Evolutionary conservation across 2,797 vertebrate genomes (phyloP), one percentile per base, ranked within the genome.

Genomic region (Rhinogobio ventralis): DNA sequence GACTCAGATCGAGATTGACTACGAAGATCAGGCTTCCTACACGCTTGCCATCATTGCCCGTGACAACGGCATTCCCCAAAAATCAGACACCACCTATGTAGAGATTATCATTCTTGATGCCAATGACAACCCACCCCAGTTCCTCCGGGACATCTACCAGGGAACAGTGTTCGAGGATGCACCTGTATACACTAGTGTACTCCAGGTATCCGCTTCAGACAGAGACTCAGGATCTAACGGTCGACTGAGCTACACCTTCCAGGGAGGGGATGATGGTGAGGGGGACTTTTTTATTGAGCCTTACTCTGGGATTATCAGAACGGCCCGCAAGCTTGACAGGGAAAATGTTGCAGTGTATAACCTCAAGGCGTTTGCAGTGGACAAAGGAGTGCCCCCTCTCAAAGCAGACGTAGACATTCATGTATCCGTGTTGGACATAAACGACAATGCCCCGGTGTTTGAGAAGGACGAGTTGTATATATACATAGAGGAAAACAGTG

Each of bases 271-370:
- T 0, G 96, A 97, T 23, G 96, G 97, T 0, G 95, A 97, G 2
- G 97, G 97, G 10, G 97, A 97, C 89, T 97, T 97, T 89, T 95
- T 96, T 89, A 96, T 97, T 0, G 97, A 97, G 45, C 93, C 95
- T 57, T 97, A 96, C 0, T 97, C 96, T 0, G 97, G 97, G 1
- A 96, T 97, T 81, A 96, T 97, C 86, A 94, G 96, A 80, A 97
- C 96, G 0, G 93, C 95, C 81, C 94, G 95, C 64, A 95, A 95
- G 80, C 91, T 97, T 60, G 97, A 97, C 89, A 92, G 96, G 0
- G 97, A 97, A 92, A 97, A 97, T 0, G 95, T 97, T 85, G 95
- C 96, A 0, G 88, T 94, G 25, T 97, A 97, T 86, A 95, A 87
- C 78, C 93, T 97, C 23, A 92, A 94, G 20, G 97, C 95, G 25